Percentiles rank a stretch among this genome's conserved stretches.
phyloP scores from a whole-genome alignment of 2,113 vertebrate genomes.

The Sturnira hondurensis region DNA sequence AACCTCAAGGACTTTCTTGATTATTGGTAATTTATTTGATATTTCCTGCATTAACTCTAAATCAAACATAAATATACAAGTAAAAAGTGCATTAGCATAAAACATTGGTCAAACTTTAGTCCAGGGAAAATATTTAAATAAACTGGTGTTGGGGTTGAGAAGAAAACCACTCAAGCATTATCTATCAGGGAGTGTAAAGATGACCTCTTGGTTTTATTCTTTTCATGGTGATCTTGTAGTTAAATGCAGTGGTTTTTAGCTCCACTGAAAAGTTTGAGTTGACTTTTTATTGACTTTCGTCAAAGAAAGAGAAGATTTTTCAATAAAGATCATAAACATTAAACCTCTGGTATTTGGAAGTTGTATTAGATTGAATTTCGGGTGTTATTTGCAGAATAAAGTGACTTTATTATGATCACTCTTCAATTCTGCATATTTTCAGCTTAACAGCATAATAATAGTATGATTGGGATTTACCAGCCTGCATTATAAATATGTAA shows the following conservation, averaged over 20 bases:
- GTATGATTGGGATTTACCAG: constrained; percentile 69
- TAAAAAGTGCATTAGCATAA: constrained; percentile 5
- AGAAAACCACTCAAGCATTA: constrained; percentile 12
- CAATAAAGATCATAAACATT: constrained; percentile 70
- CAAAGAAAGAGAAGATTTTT: constrained; percentile 65
- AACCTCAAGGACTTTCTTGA: neutral
- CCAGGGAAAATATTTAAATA: constrained; percentile 67
- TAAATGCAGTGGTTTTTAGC: constrained; percentile 75
- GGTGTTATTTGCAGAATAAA: constrained; percentile 71
- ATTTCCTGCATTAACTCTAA: constrained; percentile 44
- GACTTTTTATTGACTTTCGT: constrained; percentile 72
- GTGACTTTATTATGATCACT: constrained; percentile 68
- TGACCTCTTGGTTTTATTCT: constrained; percentile 67
- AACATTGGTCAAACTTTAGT: constrained; percentile 56
- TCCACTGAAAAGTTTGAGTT: constrained; percentile 55
- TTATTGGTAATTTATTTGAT: neutral
- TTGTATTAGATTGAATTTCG: constrained; percentile 73
- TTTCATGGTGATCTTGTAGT: constrained; percentile 71
- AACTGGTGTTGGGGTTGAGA: constrained; percentile 27
- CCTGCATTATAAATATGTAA: constrained; percentile 76
- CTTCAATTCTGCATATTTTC: constrained; percentile 63
- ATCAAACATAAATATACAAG: constrained; percentile 16
- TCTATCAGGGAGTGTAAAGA: constrained; percentile 9
- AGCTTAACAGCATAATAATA: constrained; percentile 73
- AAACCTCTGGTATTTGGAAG: constrained; percentile 67